Evolutionary conservation across 2,797 vertebrate genomes (phyloP), one percentile per base, ranked within the genome.

Genomic region (Tadarida brasiliensis): DNA sequence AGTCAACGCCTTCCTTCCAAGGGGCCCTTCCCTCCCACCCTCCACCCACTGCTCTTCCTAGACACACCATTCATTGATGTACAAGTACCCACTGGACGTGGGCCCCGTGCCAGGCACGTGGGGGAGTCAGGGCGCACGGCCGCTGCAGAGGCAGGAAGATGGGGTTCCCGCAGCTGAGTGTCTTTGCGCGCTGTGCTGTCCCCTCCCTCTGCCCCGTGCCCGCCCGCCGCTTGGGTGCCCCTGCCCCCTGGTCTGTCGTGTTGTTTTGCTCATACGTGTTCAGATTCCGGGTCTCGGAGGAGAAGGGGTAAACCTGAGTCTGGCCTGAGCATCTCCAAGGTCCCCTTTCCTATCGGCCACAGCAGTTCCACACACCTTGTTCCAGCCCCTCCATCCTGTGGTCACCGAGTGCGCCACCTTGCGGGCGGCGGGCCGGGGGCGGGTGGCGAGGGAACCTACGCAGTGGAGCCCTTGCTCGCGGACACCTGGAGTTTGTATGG

Each of bases 311-410:
- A 4, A 49, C 54, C 33, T 10, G 54, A n/a, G 28, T 30, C 83
- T n/a, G 1, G 22, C 14, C n/a, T 12, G 16, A 15, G 59, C 39
- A 3, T 15, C 56, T 35, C 15, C 1, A n/a, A 22, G 7, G 15
- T 54, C 28, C 24, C 17, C 12, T 74, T 26, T 22, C 24, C 57
- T 59, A 0, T 16, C 14, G 17, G 11, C 80, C 28, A 12, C 5
- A 0, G 61, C 20, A 11, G 5, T 3, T 35, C 24, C 10, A 16
- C 3, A 0, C 0, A 1, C 1, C 8, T 12, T 33, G 19, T 44
- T 35, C 17, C 30, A 11, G 30, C 47, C n/a, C 12, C n/a, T 19
- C 15, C 10, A 2, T 16, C 30, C 39, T 35, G 0, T 26, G 14
- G 16, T 15, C 8, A 0, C 35, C 2, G 14, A 14, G 17, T 7